These are phyloP conservation scores for Pygoscelis adeliae DNA, from an alignment of 2,113 vertebrate genomes.

Conservation along the genomic window DNA sequence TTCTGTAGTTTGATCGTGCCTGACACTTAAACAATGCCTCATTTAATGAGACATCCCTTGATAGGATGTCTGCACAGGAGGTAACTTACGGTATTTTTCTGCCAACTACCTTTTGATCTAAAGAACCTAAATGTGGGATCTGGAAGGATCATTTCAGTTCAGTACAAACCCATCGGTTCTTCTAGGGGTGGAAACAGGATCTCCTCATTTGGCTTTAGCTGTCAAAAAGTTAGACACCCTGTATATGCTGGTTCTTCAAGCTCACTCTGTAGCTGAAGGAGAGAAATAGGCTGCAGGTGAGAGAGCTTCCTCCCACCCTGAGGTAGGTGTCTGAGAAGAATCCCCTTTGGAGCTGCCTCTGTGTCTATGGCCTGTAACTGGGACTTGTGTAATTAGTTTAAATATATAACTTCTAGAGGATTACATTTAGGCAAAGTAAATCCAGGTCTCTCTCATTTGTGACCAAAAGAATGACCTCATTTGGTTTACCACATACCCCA, in stretches of 20 bases:
- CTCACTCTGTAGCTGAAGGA: neutral
- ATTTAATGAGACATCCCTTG: neutral
- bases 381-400: neutral
- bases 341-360: neutral
- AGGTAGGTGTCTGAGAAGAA: neutral
- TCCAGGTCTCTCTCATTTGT: neutral
- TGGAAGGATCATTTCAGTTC: neutral
- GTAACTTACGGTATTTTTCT: neutral
- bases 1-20: neutral
- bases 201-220: neutral
- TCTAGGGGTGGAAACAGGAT: neutral
- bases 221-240: neutral
- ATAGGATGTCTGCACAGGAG: neutral
- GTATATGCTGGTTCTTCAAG: neutral
- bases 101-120: neutral
- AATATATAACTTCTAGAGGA: neutral
- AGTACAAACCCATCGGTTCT: neutral
- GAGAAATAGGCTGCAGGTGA: neutral
- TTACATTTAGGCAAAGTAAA: neutral
- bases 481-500: neutral
- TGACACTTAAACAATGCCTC: neutral
- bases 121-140: neutral
- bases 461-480: neutral
- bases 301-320: neutral
- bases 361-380: neutral